Percentiles rank a stretch among this genome's conserved stretches.
These are phyloP conservation scores for Pegoplata infirma DNA, from an alignment of 2,888 invertebrate genomes.

Conservation along the genomic window DNA sequence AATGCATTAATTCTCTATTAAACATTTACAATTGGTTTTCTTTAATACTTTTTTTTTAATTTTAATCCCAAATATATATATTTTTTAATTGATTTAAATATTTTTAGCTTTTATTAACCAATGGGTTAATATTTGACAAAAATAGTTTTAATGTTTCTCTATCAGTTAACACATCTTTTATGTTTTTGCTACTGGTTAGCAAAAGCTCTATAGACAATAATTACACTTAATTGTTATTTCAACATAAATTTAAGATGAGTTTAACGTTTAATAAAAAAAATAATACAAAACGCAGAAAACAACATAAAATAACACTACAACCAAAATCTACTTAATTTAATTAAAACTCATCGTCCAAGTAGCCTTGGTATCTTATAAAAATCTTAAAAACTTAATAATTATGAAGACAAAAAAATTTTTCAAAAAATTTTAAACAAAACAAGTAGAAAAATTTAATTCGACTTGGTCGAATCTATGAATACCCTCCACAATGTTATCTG, in stretches of 20 bases:
- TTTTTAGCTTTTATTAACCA: too few species aligned
- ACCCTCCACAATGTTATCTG: too few species aligned
- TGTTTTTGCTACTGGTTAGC: conserved; percentile 26
- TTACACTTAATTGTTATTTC: conserved; percentile 52
- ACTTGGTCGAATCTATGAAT: too few species aligned
- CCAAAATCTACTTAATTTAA: conserved; percentile 55
- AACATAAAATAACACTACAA: conserved; percentile 11
- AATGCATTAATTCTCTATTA: too few species aligned
- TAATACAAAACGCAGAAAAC: neutral
- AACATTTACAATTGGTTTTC: too few species aligned
- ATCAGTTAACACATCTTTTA: conserved; percentile 20
- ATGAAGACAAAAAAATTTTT: neutral
- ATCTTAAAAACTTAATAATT: conserved; percentile 13
- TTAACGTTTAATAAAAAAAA: conserved; percentile 8
- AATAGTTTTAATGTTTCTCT: neutral
- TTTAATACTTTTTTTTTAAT: too few species aligned
- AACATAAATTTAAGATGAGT: conserved; percentile 16
- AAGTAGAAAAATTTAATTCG: too few species aligned
- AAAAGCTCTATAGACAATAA: conserved; percentile 36
- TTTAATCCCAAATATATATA: too few species aligned
- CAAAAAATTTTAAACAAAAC: neutral
- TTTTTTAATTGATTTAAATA: too few species aligned
- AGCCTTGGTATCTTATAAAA: conserved; percentile 45
- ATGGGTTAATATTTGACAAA: neutral
- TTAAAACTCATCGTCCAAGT: conserved; percentile 49